A percentile compares a stretch with the other conserved stretches of the same genome.
These are phyloP conservation scores for Schizotus pectinicornis DNA, from an alignment of 2,888 invertebrate species.

Conservation along the genomic window DNA sequence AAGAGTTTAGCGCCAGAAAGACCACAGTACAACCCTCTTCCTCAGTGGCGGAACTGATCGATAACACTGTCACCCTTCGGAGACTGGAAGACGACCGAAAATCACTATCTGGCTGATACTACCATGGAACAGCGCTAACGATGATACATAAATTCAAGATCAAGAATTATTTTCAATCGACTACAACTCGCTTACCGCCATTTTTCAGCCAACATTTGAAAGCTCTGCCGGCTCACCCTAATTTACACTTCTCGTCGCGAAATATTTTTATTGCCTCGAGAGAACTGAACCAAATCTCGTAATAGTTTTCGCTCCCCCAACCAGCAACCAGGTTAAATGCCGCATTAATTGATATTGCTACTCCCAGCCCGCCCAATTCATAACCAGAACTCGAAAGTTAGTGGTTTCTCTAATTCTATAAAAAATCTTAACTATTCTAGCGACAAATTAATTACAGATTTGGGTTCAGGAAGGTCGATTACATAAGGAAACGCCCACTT, in stretches of 20 bases:
- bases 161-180: constrained; percentile 31
- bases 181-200: constrained; percentile 14
- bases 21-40: constrained; percentile 23
- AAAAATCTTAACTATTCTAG: too few relatives aligned
- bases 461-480: too few relatives aligned
- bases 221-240: constrained; percentile 12
- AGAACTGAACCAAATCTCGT: too few relatives aligned
- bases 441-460: too few relatives aligned
- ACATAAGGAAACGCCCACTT: too few relatives aligned
- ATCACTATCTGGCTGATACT: constrained; percentile 23
- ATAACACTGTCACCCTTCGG: constrained; percentile 24
- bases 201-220: constrained; percentile 25
- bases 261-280: too few relatives aligned
- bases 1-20: constrained; percentile 27
- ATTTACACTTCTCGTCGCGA: constrained; percentile 13
- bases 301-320: too few relatives aligned
- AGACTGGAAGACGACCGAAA: constrained; percentile 29
- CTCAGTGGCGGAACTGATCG: constrained; percentile 26
- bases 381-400: too few relatives aligned
- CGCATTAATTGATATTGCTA: too few relatives aligned
- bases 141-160: constrained; percentile 30
- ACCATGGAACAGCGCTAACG: constrained; percentile 27
- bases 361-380: too few relatives aligned
- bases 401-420: too few relatives aligned
- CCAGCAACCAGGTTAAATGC: too few relatives aligned